Evolutionary conservation across 2,888 invertebrate species (phyloP).

Genomic region (Mimumesa dahlbomi): DNA sequence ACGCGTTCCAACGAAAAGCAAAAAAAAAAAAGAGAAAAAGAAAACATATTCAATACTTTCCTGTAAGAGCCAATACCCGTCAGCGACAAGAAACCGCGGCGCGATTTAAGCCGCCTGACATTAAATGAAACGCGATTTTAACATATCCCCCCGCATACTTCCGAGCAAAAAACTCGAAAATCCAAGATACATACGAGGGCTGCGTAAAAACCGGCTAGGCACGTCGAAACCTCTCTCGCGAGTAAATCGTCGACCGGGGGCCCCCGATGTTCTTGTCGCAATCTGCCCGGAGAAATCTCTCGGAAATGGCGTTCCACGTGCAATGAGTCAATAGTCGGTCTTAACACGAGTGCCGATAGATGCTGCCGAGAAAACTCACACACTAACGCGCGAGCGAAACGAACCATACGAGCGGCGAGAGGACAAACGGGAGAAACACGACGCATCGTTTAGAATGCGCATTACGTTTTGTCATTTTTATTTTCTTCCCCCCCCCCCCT

Average conservation of each 20-base stretch:
- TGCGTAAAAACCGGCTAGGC: too few species aligned
- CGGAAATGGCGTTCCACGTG: conserved; percentile 29
- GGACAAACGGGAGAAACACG: conserved; percentile 1
- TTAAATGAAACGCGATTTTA: neutral
- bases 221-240: neutral
- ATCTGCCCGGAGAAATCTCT: conserved; percentile 51
- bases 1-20: too few species aligned
- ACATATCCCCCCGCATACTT: neutral
- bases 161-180: neutral
- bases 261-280: conserved; percentile 38
- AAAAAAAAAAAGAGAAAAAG: too few species aligned
- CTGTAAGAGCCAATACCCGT: too few species aligned
- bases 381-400: neutral
- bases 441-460: conserved; percentile 26
- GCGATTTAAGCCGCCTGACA: too few species aligned
- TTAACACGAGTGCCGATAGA: conserved; percentile 29
- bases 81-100: too few species aligned
- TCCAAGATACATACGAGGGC: neutral
- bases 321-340: conserved; percentile 51
- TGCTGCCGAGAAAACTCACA: conserved; percentile 22
- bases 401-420: neutral
- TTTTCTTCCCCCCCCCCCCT: neutral
- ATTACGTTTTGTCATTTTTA: conserved; percentile 30
- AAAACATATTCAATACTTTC: too few species aligned
- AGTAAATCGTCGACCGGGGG: conserved; percentile 32